A percentile compares a stretch with the other conserved stretches of the same genome.
Conservation (phyloP, 2,797 vertebrate genomes). For the Lophius americanus region DNA sequence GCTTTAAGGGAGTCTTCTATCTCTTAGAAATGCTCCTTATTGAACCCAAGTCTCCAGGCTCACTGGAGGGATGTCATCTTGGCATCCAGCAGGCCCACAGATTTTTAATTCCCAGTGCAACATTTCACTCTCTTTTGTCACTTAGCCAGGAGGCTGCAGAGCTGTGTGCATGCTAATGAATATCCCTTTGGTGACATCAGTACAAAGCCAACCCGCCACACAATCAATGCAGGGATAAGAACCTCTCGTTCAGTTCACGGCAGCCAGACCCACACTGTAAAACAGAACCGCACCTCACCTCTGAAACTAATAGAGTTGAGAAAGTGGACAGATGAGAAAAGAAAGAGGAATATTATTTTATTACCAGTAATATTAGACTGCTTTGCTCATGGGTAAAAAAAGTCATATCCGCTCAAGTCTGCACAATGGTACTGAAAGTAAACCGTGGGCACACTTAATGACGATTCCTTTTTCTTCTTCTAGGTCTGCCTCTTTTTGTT, state of each 20-base stretch:
- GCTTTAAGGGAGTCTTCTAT: slow-evolving; percentile 11
- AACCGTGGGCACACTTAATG: slow-evolving; percentile 42
- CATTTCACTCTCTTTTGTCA: slow-evolving; percentile 59
- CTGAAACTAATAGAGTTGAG: slow-evolving; percentile 46
- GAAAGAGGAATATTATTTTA: slow-evolving; percentile 29
- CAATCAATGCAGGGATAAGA: slow-evolving; percentile 55
- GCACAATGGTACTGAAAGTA: slow-evolving; percentile 32
- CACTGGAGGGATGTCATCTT: slow-evolving; percentile 15
- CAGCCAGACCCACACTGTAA: slow-evolving; percentile 43
- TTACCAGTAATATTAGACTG: slow-evolving; percentile 34
- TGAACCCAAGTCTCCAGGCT: slow-evolving; percentile 32
- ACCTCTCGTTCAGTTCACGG: slow-evolving; percentile 47
- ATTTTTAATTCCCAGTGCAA: slow-evolving; percentile 58
- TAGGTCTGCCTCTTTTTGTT: slow-evolving; percentile 7
- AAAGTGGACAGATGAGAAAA: slow-evolving; percentile 53
- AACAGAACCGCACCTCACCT: slow-evolving; percentile 49
- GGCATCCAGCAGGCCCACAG: slow-evolving; percentile 41
- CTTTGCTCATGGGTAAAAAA: slow-evolving; percentile 48
- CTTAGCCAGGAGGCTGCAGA: slow-evolving; percentile 65
- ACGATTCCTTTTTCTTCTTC: slow-evolving; percentile 41
- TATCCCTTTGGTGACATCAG: slow-evolving; percentile 45
- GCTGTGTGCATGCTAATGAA: slow-evolving; percentile 70
- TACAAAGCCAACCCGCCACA: slow-evolving; percentile 42
- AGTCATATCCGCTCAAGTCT: slow-evolving; percentile 46
- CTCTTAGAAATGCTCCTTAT: slow-evolving; percentile 29